Evolutionary conservation across 2,797 vertebrate genomes (phyloP), one percentile per base, ranked within the genome.

Genomic region (Momotus momota): DNA sequence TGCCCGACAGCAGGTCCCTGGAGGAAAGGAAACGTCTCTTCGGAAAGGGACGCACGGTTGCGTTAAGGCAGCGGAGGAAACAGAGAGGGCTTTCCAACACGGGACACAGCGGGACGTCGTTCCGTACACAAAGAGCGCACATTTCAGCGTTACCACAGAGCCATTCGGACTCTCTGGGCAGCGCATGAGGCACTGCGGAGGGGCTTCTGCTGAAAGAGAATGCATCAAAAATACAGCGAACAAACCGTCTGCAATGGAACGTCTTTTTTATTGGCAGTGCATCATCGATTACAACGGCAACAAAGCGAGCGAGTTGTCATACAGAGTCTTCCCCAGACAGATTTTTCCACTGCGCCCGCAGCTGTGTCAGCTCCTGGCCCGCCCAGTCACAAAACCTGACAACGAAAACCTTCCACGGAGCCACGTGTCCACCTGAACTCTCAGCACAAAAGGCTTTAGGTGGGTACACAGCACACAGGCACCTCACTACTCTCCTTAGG

Each of bases 211-310:
- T 97, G 94, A 80, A 97, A 95, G 69, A 90, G 84, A 97, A 96
- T 55, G 55, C 91, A 80, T 97, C 96, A 98, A 98, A 96, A 98
- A 98, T 96, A 98, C 97, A 97, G 97, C 93, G 97, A 98, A 98
- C 98, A 98, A 97, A 97, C 94, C 95, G 91, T 94, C 97, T 97
- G 97, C 96, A 95, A 97, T 69, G 86, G 92, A 98, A 98, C 86
- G 90, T 95, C 72, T 85, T 91, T 96, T 97, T 97, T 98, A 98
- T 98, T 98, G 97, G 97, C 67, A 88, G 91, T 84, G 96, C 84
- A 93, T 91, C 52, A 94, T 87, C 3, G 12, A 80, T 95, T 98
- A 98, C 98, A 98, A 93, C 60, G 67, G 95, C 90, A 93, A 97
- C 94, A 96, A 93, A 87, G 10, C 81, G 89, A 91, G 91, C 54